These are phyloP conservation scores for Cabera pusaria DNA, from an alignment of 2,888 invertebrate genomes.

Conservation along the genomic window DNA sequence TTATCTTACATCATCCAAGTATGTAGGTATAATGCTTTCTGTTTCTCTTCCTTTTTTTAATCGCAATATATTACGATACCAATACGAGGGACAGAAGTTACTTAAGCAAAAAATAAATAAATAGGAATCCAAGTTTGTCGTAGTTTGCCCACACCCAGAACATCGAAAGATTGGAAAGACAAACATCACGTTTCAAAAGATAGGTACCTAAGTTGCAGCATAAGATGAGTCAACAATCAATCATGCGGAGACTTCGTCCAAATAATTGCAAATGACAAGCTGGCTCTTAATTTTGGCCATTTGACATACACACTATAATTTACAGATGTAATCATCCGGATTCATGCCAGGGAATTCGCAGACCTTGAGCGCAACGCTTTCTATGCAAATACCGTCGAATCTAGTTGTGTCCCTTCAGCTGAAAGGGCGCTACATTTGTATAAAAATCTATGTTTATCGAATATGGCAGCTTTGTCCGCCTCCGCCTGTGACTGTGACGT, in stretches of 20 bases:
- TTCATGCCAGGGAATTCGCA: constrained; percentile 75
- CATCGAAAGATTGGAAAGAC: no score
- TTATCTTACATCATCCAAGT: no score
- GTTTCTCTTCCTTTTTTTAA: no score
- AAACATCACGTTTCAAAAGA: no score
- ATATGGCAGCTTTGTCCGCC: constrained; percentile 44
- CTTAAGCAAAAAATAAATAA: no score
- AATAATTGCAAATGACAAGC: constrained; percentile 49
- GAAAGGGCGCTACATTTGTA: constrained; percentile 55
- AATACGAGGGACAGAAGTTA: no score
- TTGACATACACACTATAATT: constrained; percentile 55
- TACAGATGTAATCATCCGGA: constrained; percentile 56
- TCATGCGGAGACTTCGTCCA: constrained; percentile 40
- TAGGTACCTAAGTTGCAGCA: no score
- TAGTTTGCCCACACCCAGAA: no score
- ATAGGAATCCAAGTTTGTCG: no score
- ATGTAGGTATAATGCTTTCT: no score
- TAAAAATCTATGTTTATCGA: constrained; percentile 45
- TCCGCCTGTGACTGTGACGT: constrained; percentile 47
- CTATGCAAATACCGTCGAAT: constrained; percentile 57
- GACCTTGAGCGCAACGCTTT: constrained; percentile 66
- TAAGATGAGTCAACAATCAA: constrained; percentile 29
- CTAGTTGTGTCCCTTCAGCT: constrained; percentile 61
- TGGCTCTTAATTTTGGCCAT: constrained; percentile 63
- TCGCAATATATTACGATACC: no score